Evolutionary conservation across 2,888 invertebrate genomes (phyloP).

Genomic region (Drosophila subquinaria): DNA sequence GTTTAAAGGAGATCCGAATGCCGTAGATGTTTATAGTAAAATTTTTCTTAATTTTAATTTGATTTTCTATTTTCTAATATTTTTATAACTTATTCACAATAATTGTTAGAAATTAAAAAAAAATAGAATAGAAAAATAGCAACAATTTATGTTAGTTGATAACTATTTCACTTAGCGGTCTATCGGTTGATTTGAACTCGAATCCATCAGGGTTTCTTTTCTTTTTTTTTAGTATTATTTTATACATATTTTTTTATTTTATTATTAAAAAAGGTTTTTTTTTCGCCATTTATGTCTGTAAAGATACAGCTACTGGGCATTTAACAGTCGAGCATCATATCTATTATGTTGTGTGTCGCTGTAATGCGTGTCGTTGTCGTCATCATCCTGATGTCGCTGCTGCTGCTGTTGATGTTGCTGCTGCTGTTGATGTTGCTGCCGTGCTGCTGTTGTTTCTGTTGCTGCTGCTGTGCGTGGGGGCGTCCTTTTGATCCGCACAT

Average conservation of each 20-base stretch:
- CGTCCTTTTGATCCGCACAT: conserved; percentile 79
- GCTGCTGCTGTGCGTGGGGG: conserved; percentile 59
- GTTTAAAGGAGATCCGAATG: no score
- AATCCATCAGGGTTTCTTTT: no score
- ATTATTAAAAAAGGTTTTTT: not conserved
- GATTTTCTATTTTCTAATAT: no score
- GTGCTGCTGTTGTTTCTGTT: conserved; percentile 25
- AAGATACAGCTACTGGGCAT: not conserved
- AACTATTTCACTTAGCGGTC: no score
- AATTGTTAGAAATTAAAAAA: no score
- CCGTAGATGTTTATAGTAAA: no score
- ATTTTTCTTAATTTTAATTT: no score
- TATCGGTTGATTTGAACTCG: no score
- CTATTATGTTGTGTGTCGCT: not conserved
- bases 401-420: conserved; percentile 10
- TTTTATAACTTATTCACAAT: no score
- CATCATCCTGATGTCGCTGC: conserved; percentile 36
- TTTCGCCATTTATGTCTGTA: not conserved
- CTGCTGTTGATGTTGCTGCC: conserved; percentile 19
- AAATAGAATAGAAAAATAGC: no score
- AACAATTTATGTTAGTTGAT: no score
- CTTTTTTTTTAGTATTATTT: not conserved
- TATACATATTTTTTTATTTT: not conserved
- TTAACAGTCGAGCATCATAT: not conserved
- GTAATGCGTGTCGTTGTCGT: conserved; percentile 46